Percentiles rank a stretch among this genome's conserved stretches.
These are phyloP conservation scores for Gari tellinella DNA, from an alignment of 2,888 invertebrate species.

Conservation along the genomic window DNA sequence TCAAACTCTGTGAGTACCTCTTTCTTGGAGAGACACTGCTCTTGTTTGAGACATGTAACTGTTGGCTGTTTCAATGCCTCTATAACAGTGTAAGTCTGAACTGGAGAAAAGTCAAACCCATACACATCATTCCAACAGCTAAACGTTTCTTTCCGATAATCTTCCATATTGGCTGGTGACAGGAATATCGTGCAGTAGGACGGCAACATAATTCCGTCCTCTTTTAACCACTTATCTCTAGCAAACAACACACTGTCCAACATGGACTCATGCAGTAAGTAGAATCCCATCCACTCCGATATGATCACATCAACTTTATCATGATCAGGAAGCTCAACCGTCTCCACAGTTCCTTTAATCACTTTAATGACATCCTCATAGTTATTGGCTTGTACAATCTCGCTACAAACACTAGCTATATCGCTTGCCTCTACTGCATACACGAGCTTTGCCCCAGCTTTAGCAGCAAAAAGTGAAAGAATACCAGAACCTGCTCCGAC, in stretches of 20 bases:
- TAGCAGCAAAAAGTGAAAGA: slow-evolving; percentile 82
- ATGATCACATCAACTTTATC: slow-evolving; percentile 82
- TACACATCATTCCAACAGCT: slow-evolving; percentile 82
- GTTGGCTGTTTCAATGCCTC: slow-evolving; percentile 71
- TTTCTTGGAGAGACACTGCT: slow-evolving; percentile 72
- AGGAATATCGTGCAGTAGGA: slow-evolving; percentile 77
- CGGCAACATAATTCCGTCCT: slow-evolving; percentile 80
- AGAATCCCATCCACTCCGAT: slow-evolving; percentile 85
- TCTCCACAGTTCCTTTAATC: slow-evolving; percentile 78
- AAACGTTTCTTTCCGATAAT: slow-evolving; percentile 74
- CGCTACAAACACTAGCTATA: slow-evolving; percentile 73
- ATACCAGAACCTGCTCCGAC: slow-evolving; percentile 84
- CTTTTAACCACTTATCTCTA: slow-evolving; percentile 78
- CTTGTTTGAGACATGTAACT: slow-evolving; percentile 66
- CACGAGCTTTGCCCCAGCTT: slow-evolving; percentile 81
- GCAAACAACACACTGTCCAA: slow-evolving; percentile 81
- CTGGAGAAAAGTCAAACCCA: slow-evolving; percentile 81
- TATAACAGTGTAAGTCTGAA: slow-evolving; percentile 63
- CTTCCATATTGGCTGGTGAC: slow-evolving; percentile 80
- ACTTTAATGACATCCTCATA: slow-evolving; percentile 76
- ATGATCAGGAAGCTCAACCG: slow-evolving; percentile 74
- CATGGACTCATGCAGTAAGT: slow-evolving; percentile 84
- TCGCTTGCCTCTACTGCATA: slow-evolving; percentile 82
- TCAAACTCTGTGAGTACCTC: slow-evolving; percentile 74
- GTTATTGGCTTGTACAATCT: slow-evolving; percentile 77